Evolutionary conservation across 1,140 invertebrate species (phyloP).

Genomic region (Copidosoma floridanum): DNA sequence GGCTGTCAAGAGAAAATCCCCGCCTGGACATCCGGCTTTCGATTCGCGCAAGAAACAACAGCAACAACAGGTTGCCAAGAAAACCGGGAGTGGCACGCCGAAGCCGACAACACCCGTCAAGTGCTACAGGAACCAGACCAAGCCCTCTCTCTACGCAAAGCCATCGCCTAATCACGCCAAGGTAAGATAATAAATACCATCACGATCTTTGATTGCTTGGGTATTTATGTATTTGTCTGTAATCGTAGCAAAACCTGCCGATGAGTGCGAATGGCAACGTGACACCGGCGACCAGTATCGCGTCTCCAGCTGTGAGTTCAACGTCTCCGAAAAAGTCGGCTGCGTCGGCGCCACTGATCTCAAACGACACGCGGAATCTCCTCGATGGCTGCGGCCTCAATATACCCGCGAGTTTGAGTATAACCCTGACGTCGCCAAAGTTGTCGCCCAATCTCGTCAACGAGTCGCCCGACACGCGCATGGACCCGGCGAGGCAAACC

Average conservation of each 20-base stretch:
- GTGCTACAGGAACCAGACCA: constrained; percentile 16
- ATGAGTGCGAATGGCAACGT: background rate
- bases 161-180: background rate
- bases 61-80: background rate
- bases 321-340: constrained; percentile 6
- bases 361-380: constrained; percentile 40
- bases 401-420: constrained; percentile 49
- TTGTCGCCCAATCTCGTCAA: constrained; percentile 30
- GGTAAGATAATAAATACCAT: too few relatives aligned
- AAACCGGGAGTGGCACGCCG: background rate
- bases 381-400: constrained; percentile 49
- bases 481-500: constrained; percentile 19
- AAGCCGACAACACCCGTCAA: background rate
- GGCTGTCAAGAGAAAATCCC: constrained; percentile 48
- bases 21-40: constrained; percentile 45
- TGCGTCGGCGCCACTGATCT: constrained; percentile 19
- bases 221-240: background rate
- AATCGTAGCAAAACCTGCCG: background rate
- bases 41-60: constrained; percentile 35
- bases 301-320: constrained; percentile 4
- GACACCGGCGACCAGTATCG: background rate
- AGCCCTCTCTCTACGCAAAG: background rate
- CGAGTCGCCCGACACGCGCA: background rate
- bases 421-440: constrained; percentile 46
- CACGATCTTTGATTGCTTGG: too few relatives aligned